phyloP scores from a whole-genome alignment of 2,888 invertebrate genomes.

The Gnatocerus cornutus region DNA sequence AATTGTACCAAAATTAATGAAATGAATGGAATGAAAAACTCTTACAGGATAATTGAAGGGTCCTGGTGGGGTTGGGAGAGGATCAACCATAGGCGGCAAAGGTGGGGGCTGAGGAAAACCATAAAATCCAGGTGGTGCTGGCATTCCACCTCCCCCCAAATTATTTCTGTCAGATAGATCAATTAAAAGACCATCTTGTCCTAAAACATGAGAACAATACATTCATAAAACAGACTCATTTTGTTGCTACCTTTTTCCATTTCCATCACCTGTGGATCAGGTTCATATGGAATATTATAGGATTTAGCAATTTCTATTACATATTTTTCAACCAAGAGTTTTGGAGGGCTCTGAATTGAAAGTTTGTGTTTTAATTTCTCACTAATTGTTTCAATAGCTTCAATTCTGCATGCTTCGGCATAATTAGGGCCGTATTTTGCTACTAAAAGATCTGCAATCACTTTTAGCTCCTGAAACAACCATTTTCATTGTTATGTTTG shows the following conservation, averaged over 20 bases:
- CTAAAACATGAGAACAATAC: slow-evolving; percentile 52
- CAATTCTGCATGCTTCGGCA: slow-evolving; percentile 89
- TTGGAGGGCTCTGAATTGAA: slow-evolving; percentile 95
- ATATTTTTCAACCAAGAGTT: slow-evolving; percentile 94
- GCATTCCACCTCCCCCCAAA: slow-evolving; percentile 75
- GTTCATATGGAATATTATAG: slow-evolving; percentile 95
- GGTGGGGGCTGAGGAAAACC: slow-evolving; percentile 84
- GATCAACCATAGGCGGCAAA: slow-evolving; percentile 71
- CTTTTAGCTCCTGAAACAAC: slow-evolving; percentile 76
- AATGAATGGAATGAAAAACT: too few species aligned
- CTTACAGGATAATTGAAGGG: slow-evolving; percentile 81
- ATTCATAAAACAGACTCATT: slow-evolving; percentile 1
- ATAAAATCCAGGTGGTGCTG: slow-evolving; percentile 86
- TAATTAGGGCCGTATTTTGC: slow-evolving; percentile 96
- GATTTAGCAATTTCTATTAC: slow-evolving; percentile 97
- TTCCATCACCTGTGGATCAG: slow-evolving; percentile 93
- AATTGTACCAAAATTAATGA: slow-evolving; percentile 15
- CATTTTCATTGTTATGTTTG: too few species aligned
- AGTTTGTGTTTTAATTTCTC: slow-evolving; percentile 95
- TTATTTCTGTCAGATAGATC: slow-evolving; percentile 77
- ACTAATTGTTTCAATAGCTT: slow-evolving; percentile 86
- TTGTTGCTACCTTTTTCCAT: slow-evolving; percentile 74
- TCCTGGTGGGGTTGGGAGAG: slow-evolving; percentile 72
- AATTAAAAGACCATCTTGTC: slow-evolving; percentile 79
- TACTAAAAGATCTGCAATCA: slow-evolving; percentile 91